phyloP scores from a whole-genome alignment of 2,888 invertebrate species.

The Caenorhabditis sp. region DNA sequence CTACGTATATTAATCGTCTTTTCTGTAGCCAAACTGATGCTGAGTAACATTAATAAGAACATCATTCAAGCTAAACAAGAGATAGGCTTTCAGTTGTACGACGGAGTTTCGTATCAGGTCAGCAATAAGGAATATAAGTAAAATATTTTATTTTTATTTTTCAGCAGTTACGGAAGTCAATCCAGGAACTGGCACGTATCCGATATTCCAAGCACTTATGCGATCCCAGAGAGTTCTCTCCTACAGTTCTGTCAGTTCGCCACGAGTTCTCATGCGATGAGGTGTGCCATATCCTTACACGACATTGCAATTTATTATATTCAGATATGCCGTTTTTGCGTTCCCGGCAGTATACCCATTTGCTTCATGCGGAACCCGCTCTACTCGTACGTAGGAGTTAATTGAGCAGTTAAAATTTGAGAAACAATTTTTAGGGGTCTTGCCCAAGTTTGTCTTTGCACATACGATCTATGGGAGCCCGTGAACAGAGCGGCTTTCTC shows the following conservation, averaged over 20 bases:
- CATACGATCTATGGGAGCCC: constrained; percentile 36
- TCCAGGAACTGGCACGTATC: neutral
- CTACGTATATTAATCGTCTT: too few species aligned
- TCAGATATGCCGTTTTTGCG: constrained; percentile 46
- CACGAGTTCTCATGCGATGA: constrained; percentile 22
- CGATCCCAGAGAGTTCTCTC: constrained; percentile 27
- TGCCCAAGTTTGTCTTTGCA: constrained; percentile 52
- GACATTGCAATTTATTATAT: constrained; percentile 6
- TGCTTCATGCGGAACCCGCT: constrained; percentile 36
- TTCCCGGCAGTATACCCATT: constrained; percentile 48
- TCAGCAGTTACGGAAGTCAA: neutral
- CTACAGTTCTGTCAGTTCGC: constrained; percentile 8
- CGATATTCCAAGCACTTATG: constrained; percentile 38
- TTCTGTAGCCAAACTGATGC: neutral
- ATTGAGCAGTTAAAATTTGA: neutral
- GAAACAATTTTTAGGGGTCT: constrained; percentile 21
- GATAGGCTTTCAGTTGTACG: neutral
- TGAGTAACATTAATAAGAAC: neutral
- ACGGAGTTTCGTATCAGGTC: neutral
- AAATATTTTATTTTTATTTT: neutral
- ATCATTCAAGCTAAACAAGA: neutral
- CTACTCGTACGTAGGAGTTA: constrained; percentile 17
- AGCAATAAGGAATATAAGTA: neutral
- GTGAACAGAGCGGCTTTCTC: constrained; percentile 44
- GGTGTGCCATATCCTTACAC: neutral